These are phyloP conservation scores for Cottus gobio DNA, from an alignment of 2,113 vertebrate species.

Conservation along the genomic window DNA sequence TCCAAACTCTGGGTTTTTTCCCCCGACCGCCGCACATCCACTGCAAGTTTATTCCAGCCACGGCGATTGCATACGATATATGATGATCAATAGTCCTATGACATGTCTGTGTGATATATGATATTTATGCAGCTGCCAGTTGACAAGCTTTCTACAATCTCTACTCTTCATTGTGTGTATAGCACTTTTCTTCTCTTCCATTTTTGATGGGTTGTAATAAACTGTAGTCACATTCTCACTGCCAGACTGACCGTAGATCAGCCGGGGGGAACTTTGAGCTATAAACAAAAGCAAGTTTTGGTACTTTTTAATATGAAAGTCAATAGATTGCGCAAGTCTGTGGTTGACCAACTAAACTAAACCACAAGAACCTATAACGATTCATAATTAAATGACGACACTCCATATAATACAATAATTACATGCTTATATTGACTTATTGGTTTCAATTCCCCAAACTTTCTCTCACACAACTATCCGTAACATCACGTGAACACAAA, in stretches of 20 bases:
- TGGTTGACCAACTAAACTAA: too few relatives aligned
- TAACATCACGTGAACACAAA: not conserved
- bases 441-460: not conserved
- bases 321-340: too few relatives aligned
- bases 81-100: slow-evolving; percentile 43
- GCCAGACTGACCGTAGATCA: slow-evolving; percentile 35
- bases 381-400: slow-evolving; percentile 6
- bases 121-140: slow-evolving; percentile 70
- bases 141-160: slow-evolving; percentile 31
- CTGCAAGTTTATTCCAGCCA: slow-evolving; percentile 69
- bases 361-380: slow-evolving; percentile 4
- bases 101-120: slow-evolving; percentile 54
- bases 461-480: too few relatives aligned
- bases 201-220: slow-evolving; percentile 12
- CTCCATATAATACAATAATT: not conserved
- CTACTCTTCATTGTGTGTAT: not conserved
- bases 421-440: not conserved
- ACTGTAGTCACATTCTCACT: slow-evolving; percentile 34
- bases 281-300: too few relatives aligned
- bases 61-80: slow-evolving; percentile 52
- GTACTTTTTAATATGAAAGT: too few relatives aligned
- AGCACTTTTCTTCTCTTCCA: not conserved
- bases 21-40: slow-evolving; percentile 48
- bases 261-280: too few relatives aligned
- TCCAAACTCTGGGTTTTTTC: slow-evolving; percentile 16